Evolutionary conservation across 2,888 invertebrate species (phyloP).

Genomic region (Argynnis bischoffii): DNA sequence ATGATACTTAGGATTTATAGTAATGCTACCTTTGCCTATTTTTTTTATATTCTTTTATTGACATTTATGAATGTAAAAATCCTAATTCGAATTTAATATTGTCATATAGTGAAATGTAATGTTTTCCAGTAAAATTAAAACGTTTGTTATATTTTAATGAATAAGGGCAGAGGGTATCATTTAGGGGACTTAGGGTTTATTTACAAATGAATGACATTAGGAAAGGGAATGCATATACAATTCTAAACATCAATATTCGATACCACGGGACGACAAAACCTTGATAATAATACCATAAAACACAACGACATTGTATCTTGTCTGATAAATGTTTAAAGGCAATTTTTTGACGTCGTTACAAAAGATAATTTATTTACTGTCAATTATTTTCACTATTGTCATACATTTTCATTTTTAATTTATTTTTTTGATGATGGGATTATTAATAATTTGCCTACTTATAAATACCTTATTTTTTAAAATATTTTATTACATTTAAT

Average conservation of each 20-base stretch:
- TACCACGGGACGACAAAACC: constrained; percentile 22
- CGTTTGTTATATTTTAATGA: constrained; percentile 16
- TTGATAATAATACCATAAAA: constrained; percentile 26
- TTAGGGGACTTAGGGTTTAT: constrained; percentile 4
- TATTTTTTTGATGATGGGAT: no score
- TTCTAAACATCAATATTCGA: constrained; percentile 19
- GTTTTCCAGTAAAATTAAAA: neutral
- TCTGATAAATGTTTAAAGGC: constrained; percentile 34
- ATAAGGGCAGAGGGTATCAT: neutral
- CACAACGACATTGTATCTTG: constrained; percentile 27
- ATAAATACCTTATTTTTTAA: no score
- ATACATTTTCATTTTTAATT: no score
- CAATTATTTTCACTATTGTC: no score
- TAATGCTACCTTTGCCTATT: neutral
- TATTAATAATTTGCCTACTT: no score
- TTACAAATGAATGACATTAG: constrained; percentile 19
- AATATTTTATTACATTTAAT: no score
- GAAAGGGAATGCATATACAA: constrained; percentile 13
- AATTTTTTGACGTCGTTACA: neutral
- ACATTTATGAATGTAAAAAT: neutral
- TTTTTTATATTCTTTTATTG: neutral
- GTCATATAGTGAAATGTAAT: neutral
- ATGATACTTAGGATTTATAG: constrained; percentile 22
- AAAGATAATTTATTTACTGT: no score
- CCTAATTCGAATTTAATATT: neutral